Conservation (phyloP, 1,140 invertebrate genomes). For the Papilio polytes region DNA sequence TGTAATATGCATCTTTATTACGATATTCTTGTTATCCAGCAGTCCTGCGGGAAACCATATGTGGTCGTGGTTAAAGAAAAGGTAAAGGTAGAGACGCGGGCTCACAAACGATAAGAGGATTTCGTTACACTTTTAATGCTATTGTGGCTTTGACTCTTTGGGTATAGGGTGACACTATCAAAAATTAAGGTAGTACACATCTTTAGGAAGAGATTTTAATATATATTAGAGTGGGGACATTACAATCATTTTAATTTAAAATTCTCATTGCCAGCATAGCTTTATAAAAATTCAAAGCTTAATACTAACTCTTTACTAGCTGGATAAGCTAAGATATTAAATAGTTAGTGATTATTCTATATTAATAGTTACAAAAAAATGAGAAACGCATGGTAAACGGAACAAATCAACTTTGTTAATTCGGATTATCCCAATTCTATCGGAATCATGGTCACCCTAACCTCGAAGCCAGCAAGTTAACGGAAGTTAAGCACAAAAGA, state of each 20-base stretch:
- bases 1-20: not conserved
- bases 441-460: conserved; percentile 47
- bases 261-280: not conserved
- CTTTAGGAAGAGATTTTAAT: not conserved
- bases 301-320: too few species aligned
- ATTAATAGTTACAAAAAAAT: too few species aligned
- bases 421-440: not conserved
- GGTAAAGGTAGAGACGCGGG: conserved; percentile 47
- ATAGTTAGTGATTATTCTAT: too few species aligned
- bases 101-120: conserved; percentile 58
- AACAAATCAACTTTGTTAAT: not conserved
- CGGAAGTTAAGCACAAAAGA: conserved; percentile 64
- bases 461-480: conserved; percentile 61
- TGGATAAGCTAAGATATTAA: too few species aligned
- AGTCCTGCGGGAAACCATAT: conserved; percentile 57
- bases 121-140: conserved; percentile 63
- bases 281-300: not conserved
- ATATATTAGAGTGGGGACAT: too few species aligned
- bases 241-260: too few species aligned
- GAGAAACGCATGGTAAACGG: too few species aligned
- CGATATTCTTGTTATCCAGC: conserved; percentile 43
- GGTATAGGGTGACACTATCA: conserved; percentile 42
- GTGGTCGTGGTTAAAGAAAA: conserved; percentile 43
- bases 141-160: conserved; percentile 42
- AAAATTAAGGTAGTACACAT: not conserved